A percentile compares a stretch with the other conserved stretches of the same genome.
Evolutionary conservation across 2,113 vertebrate species (phyloP).

Genomic region (Notothenia rossii): DNA sequence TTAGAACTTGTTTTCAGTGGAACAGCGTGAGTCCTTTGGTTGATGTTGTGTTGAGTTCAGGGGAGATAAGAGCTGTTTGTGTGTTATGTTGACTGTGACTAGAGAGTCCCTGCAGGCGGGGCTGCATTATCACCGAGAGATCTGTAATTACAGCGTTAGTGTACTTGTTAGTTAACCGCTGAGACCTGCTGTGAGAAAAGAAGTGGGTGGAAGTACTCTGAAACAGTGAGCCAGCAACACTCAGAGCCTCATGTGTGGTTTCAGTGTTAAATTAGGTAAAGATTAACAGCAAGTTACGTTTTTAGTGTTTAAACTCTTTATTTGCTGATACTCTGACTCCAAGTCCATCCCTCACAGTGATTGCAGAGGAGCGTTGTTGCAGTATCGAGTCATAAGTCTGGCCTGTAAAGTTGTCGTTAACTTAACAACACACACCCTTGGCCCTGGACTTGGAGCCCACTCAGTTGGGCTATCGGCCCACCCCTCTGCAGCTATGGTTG

Average conservation of each 20-base stretch:
- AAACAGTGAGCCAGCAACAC: not conserved
- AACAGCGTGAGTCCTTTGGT: not conserved
- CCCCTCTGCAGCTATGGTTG: conserved; percentile 2
- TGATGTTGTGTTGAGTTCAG: conserved; percentile 1
- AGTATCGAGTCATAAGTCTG: conserved; percentile 2
- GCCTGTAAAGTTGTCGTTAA: conserved; percentile 7
- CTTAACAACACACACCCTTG: conserved; percentile 41
- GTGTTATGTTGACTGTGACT: conserved; percentile 1
- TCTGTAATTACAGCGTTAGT: conserved; percentile 21
- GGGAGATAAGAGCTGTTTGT: conserved; percentile 34
- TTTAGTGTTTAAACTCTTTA: not conserved
- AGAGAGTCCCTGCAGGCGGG: conserved; percentile 15
- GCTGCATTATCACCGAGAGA: not conserved
- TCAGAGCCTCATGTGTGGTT: not conserved
- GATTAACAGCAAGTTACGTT: not conserved
- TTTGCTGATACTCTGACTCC: not conserved
- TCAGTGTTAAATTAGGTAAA: fast-evolving
- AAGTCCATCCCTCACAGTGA: not conserved
- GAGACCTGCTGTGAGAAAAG: conserved; percentile 1
- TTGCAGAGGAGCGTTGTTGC: not conserved
- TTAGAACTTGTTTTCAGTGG: not conserved
- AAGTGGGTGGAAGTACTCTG: not conserved
- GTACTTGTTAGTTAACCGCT: conserved; percentile 20
- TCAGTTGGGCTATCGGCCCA: conserved; percentile 24
- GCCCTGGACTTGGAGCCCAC: conserved; percentile 46